A percentile compares a stretch with the other conserved stretches of the same genome.
Evolutionary conservation across 2,113 vertebrate species (phyloP).

Genomic region (Donacobius atricapilla): DNA sequence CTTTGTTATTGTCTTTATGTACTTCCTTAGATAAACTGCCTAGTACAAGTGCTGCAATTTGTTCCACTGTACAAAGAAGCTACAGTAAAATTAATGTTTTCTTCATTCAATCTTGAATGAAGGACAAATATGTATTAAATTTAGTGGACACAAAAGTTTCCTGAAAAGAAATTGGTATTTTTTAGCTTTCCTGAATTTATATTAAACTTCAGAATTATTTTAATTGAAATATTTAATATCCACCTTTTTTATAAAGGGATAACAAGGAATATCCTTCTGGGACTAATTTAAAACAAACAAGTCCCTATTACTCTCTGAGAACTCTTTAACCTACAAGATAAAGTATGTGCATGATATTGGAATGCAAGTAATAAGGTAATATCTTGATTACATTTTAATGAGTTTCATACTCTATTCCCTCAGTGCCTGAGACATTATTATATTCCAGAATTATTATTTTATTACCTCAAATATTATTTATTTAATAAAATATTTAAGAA

Average conservation of each 20-base stretch:
- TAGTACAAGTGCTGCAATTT: not conserved
- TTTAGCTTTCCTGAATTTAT: not conserved
- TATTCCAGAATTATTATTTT: not conserved
- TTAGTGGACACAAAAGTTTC: not conserved
- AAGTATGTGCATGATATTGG: not conserved
- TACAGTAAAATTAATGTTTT: not conserved
- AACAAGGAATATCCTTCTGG: not conserved
- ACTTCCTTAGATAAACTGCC: not conserved
- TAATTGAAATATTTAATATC: not conserved
- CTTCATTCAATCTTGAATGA: not conserved
- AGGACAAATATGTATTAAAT: not conserved
- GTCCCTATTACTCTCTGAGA: not conserved
- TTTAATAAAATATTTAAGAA: conserved; percentile 6
- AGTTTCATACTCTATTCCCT: not conserved
- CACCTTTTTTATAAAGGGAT: not conserved
- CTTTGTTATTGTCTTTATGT: not conserved
- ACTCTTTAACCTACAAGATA: not conserved
- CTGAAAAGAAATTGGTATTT: not conserved
- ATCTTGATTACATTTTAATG: not conserved
- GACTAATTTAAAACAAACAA: not conserved
- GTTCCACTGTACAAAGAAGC: not conserved
- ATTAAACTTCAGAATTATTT: not conserved
- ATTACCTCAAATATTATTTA: not conserved
- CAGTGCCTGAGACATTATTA: not conserved
- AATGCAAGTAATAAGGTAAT: not conserved